Base-by-base conservation (phyloP, 2,113 vertebrate genomes). In the Triplophysa dalaica region DNA sequence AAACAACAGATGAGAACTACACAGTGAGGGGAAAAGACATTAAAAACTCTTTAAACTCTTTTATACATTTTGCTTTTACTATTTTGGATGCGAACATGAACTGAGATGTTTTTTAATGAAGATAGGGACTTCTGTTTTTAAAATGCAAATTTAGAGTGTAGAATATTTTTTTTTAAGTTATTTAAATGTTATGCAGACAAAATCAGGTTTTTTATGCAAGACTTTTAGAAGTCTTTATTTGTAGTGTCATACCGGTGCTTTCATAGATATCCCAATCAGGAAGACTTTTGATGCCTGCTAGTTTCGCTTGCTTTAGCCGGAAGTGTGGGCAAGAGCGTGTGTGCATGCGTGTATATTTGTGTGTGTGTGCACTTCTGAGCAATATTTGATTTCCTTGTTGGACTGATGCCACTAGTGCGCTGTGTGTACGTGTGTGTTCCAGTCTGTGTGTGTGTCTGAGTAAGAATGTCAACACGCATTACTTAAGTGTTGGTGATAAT, bases 161-260 rank as follows among this genome's bases (percentile, higher is more conserved):
- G 43, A 45, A 45, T 10, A 45, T 1, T 24, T 24, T 45, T 75
- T 16, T 29, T 54, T 63, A 33, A 38, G 33, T 84, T 69, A 63
- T 22, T 80, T 72, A 58, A 41, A 4, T 76, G 61, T 38, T 72
- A 75, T 74, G 75, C 83, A 81, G 70, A 78, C 41, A 82, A 64
- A 90, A 89, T 89, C 90, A 90, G 90, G 90, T 88, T 89, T 85
- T 87, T 90, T 89, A 89, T 91, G 89, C 89, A 91, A 89, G 77
- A 89, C 86, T 90, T 91, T 70, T 83, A 84, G 81, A 82, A 68
- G 33, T 86, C 82, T 86, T 78, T 75, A 79, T 70, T 77, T 63
- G 16, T 81, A 64, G 19, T 70, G 66, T 58, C 11, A 33, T n/a
- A 45, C 64, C 61, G 38, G 69, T 54, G 56, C 48, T 62, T 76